Percentiles rank a stretch among this genome's conserved stretches.
Evolutionary conservation across 1,140 invertebrate genomes (phyloP).

Genomic region (Copidosoma floridanum): DNA sequence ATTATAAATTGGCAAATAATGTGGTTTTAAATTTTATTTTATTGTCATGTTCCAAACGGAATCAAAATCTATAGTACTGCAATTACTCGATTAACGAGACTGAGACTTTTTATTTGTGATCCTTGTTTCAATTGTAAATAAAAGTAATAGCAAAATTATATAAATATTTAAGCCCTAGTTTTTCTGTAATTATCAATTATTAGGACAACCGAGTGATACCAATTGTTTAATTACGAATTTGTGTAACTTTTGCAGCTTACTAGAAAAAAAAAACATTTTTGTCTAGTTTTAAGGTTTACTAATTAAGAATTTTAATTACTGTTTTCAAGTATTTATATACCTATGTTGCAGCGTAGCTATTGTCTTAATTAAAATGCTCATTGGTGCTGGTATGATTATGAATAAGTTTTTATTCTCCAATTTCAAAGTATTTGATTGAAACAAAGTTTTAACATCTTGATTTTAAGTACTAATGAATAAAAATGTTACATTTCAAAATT

Average conservation of each 20-base stretch:
- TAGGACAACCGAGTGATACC: neutral
- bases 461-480: too few relatives aligned
- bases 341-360: constrained; percentile 39
- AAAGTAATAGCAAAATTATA: constrained; percentile 8
- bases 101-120: constrained; percentile 24
- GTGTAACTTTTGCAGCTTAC: constrained; percentile 23
- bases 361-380: constrained; percentile 51
- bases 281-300: constrained; percentile 17
- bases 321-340: constrained; percentile 41
- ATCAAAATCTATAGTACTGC: neutral
- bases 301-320: constrained; percentile 38
- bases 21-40: neutral
- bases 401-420: constrained; percentile 11
- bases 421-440: too few relatives aligned
- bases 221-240: constrained; percentile 1
- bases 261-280: constrained; percentile 22
- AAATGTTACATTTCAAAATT: constrained; percentile 14
- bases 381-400: constrained; percentile 52
- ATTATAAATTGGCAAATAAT: neutral
- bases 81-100: constrained; percentile 18
- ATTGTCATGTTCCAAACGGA: too few relatives aligned
- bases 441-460: too few relatives aligned
- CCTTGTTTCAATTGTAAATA: too few relatives aligned
- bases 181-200: constrained; percentile 11
- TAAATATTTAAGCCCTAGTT: constrained; percentile 12